Base-by-base conservation (phyloP, 2,797 vertebrate genomes). In the Merluccius polli region DNA sequence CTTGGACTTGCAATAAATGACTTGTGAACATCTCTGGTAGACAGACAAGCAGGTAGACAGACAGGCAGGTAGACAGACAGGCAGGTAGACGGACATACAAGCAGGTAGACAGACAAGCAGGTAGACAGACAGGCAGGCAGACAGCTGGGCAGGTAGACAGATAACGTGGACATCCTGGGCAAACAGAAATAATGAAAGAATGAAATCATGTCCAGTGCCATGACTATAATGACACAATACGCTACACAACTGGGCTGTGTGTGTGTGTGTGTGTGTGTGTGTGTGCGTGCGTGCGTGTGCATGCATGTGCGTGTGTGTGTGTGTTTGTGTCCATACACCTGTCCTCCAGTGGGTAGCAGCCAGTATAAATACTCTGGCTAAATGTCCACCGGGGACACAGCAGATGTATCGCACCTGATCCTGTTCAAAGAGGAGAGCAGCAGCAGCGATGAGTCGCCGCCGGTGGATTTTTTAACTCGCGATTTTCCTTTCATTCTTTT, bases 401-500 rank as follows among this genome's bases (percentile, higher is more conserved):
- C 75, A 78, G 71, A 84, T 85, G 79, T 29, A 75, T n/a, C 65
- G 80, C 81, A 78, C 72, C 72, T 83, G n/a, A 10, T 63, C n/a
- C 52, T 10, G n/a, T n/a, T 27, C 52, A 11, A 4, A 63, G 52
- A 63, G 52, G 6, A 2, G n/a, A 12, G 52, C 52, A 2, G 6
- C 52, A 63, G 52, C 21, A 2, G 52, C 52, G 1, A 63, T 9
- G 52, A 6, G 21, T 24, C n/a, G 2, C 52, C 9, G 6, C 1
- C 21, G 18, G 7, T 52, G 4, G 5, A n/a, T n/a, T 16, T 63
- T 27, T 63, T 63, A n/a, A 63, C 52, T 15, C 52, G 6, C 15
- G 41, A 16, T 44, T 44, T 18, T 52, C 44, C 16, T 52, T 1
- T 52, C 44, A 21, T 21, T 18, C 44, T 21, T 5, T 21, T 18